Percentiles rank a stretch among this genome's conserved stretches.
These are phyloP conservation scores for Sarcophilus harrisii DNA, from an alignment of 2,797 vertebrate genomes.

Conservation along the genomic window DNA sequence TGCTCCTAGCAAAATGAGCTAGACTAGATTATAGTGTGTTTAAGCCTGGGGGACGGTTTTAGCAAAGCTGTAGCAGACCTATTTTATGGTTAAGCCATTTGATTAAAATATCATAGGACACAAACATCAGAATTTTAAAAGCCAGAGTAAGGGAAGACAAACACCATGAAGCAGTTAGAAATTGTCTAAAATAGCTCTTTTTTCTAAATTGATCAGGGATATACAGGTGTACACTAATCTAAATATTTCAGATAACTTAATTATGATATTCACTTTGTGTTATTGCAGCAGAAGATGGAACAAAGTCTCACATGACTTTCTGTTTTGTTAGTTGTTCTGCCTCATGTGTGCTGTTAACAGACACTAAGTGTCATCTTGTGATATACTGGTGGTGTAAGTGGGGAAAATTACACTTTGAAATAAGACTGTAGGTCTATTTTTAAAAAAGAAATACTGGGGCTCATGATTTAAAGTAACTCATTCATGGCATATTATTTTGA, in stretches of 20 bases:
- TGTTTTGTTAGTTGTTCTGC: slow-evolving; percentile 39
- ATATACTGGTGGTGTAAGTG: neutral
- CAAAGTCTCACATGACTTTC: slow-evolving; percentile 11
- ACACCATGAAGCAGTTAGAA: slow-evolving; percentile 30
- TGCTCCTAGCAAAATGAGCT: slow-evolving; percentile 18
- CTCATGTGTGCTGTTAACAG: neutral
- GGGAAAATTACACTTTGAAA: slow-evolving; percentile 4
- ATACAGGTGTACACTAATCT: neutral
- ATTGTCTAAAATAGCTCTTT: neutral
- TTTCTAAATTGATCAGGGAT: neutral
- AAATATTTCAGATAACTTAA: neutral
- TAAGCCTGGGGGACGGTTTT: slow-evolving; percentile 37
- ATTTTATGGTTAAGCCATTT: slow-evolving; percentile 43
- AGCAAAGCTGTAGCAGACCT: neutral
- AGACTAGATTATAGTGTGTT: slow-evolving; percentile 8
- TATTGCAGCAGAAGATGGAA: slow-evolving; percentile 22
- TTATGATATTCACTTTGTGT: slow-evolving; percentile 14
- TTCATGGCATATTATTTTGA: neutral
- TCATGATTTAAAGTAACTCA: slow-evolving; percentile 28
- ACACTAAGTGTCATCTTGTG: slow-evolving; percentile 22
- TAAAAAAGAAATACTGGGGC: slow-evolving; percentile 41
- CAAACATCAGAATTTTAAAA: slow-evolving; percentile 26
- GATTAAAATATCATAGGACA: slow-evolving; percentile 40
- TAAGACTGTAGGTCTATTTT: slow-evolving; percentile 6
- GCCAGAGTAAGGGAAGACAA: slow-evolving; percentile 7